Percentiles rank a stretch among this genome's conserved stretches.
phyloP scores from a whole-genome alignment of 2,113 vertebrate species.

The Charina bottae region DNA sequence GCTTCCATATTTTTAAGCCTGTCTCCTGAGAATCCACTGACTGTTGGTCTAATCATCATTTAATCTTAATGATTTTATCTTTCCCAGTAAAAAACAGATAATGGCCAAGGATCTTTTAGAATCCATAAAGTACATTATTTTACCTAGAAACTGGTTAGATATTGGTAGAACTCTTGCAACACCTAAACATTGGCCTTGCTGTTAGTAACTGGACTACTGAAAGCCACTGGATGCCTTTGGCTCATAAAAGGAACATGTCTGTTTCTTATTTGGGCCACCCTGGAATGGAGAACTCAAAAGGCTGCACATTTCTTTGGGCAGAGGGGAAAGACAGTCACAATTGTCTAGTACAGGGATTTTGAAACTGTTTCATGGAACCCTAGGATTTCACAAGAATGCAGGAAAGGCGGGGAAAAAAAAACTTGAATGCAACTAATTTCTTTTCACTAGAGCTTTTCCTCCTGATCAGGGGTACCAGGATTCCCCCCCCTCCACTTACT shows the following conservation, averaged over 20 bases:
- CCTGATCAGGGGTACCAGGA: neutral
- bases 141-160: neutral
- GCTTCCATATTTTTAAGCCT: neutral
- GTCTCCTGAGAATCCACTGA: neutral
- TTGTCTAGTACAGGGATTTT: neutral
- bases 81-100: neutral
- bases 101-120: neutral
- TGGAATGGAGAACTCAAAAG: neutral
- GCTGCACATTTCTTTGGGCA: neutral
- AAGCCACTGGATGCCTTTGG: neutral
- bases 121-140: neutral
- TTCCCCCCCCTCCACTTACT: neutral
- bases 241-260: neutral
- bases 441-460: neutral
- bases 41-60: neutral
- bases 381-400: neutral
- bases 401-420: neutral
- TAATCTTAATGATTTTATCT: neutral
- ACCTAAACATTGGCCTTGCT: neutral
- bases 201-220: neutral
- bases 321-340: rapidly evolving
- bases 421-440: neutral
- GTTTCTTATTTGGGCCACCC: neutral
- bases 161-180: neutral
- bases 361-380: neutral